Evolutionary conservation across 2,888 invertebrate species (phyloP).

Genomic region (Drosophila nigricruria): DNA sequence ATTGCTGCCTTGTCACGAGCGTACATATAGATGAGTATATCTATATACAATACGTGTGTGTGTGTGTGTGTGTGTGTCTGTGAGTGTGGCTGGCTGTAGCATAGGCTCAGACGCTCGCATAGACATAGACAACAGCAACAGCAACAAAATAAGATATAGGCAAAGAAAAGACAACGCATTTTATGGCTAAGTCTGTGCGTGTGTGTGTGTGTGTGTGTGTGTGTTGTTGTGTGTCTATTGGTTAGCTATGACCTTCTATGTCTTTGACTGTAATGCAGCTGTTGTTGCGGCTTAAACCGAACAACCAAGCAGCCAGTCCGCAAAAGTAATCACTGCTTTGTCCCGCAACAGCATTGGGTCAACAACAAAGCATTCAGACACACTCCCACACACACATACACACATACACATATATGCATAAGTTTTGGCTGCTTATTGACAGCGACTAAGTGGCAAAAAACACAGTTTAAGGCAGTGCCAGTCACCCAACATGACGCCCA

Average conservation of each 20-base stretch:
- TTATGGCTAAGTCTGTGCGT: slow-evolving; percentile 40
- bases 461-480: slow-evolving; percentile 52
- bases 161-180: slow-evolving; percentile 45
- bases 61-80: neutral
- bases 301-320: slow-evolving; percentile 30
- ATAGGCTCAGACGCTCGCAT: slow-evolving; percentile 41
- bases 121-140: slow-evolving; percentile 34
- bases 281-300: slow-evolving; percentile 25
- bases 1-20: slow-evolving; percentile 71
- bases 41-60: neutral
- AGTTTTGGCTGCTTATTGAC: slow-evolving; percentile 64
- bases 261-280: slow-evolving; percentile 67
- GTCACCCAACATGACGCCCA: slow-evolving; percentile 42
- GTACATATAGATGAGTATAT: slow-evolving; percentile 32
- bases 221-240: slow-evolving; percentile 25
- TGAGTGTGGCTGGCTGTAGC: neutral
- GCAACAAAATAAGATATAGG: slow-evolving; percentile 29
- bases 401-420: slow-evolving; percentile 8
- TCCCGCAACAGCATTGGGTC: slow-evolving; percentile 37
- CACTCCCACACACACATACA: slow-evolving; percentile 7
- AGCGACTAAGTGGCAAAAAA: slow-evolving; percentile 63
- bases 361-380: slow-evolving; percentile 35
- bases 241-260: slow-evolving; percentile 70
- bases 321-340: slow-evolving; percentile 67
- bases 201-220: slow-evolving; percentile 20